These are phyloP conservation scores for Gambusia yucatana DNA, from an alignment of 2,797 vertebrate genomes.

Conservation along the genomic window DNA sequence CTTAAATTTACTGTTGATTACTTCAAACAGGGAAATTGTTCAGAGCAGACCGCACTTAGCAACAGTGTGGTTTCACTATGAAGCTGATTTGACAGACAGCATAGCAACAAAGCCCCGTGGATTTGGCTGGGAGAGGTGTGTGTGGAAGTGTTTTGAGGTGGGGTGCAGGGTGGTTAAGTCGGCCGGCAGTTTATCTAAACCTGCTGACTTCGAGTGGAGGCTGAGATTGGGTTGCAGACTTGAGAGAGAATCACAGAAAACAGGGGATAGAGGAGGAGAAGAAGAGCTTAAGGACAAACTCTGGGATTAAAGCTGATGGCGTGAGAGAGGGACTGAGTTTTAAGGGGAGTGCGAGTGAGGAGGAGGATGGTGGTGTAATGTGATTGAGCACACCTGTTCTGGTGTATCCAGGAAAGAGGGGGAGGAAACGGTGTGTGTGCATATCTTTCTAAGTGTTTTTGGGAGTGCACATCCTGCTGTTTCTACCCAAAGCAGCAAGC, in stretches of 20 bases:
- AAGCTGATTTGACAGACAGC: conserved; percentile 53
- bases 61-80: conserved; percentile 9
- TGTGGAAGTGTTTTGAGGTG: conserved; percentile 30
- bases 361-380: conserved; percentile 75
- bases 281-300: conserved; percentile 77
- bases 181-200: conserved; percentile 75
- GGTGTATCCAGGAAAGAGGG: conserved; percentile 36
- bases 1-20: not conserved
- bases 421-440: conserved; percentile 11
- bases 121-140: conserved; percentile 38
- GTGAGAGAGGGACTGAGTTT: conserved; percentile 56
- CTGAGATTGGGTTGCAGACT: conserved; percentile 70
- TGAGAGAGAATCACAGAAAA: conserved; percentile 71
- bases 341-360: conserved; percentile 66
- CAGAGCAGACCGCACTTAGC: conserved; percentile 8
- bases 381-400: conserved; percentile 84
- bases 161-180: conserved; percentile 54
- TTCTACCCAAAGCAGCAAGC: conserved; percentile 22
- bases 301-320: conserved; percentile 75
- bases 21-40: not conserved
- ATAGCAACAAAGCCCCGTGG: conserved; percentile 40
- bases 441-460: conserved; percentile 13
- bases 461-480: conserved; percentile 17
- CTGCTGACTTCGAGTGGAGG: conserved; percentile 75
- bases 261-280: conserved; percentile 71